Evolutionary conservation across 2,888 invertebrate species (phyloP).

Genomic region (Temnothorax unifasciatus): DNA sequence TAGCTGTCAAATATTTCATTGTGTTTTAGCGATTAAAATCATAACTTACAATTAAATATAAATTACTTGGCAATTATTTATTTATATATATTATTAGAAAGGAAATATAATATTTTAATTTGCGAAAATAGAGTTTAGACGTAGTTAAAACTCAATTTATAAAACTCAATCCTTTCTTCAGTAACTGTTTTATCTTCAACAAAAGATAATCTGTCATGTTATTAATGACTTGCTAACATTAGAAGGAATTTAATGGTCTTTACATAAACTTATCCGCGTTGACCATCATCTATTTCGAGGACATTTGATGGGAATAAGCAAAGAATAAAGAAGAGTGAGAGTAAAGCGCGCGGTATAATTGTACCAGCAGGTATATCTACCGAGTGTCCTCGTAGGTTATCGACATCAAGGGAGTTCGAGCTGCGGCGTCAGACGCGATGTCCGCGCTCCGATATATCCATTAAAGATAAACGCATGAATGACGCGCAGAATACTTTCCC

Average conservation of each 20-base stretch:
- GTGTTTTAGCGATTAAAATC: no score
- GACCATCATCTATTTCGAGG: background rate
- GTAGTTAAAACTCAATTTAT: background rate
- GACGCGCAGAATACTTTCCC: conserved; percentile 23
- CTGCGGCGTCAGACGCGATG: conserved; percentile 14
- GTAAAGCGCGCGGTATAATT: background rate
- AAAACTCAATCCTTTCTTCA: background rate
- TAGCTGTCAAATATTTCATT: background rate
- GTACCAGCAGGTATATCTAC: background rate
- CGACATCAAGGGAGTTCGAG: conserved; percentile 32
- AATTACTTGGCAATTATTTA: background rate
- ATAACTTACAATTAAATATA: no score
- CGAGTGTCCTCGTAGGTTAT: conserved; percentile 36
- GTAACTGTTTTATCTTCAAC: background rate
- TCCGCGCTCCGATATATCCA: conserved; percentile 33
- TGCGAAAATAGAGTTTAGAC: background rate
- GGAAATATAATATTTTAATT: background rate
- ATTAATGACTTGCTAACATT: background rate
- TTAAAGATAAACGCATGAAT: conserved; percentile 47
- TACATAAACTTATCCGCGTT: background rate
- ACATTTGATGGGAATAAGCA: background rate
- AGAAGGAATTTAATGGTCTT: background rate
- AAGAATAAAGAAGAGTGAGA: conserved; percentile 4
- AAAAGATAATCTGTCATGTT: background rate
- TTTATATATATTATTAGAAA: background rate